Percentiles rank a stretch among this genome's conserved stretches.
Evolutionary conservation across 2,888 invertebrate genomes (phyloP).

Genomic region (Acanthosepion lycidas): DNA sequence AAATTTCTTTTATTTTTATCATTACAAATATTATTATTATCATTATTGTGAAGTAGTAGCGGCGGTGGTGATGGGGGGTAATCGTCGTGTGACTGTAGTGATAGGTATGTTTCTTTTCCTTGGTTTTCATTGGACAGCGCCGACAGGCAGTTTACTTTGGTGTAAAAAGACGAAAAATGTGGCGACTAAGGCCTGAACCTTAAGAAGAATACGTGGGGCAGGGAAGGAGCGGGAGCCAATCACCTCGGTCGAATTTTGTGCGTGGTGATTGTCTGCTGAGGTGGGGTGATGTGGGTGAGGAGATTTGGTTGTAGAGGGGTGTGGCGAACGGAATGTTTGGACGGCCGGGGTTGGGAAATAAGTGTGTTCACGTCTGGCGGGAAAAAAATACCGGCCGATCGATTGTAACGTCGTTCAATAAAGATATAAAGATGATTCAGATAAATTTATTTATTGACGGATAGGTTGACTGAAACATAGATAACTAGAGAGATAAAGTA

Average conservation of each 20-base stretch:
- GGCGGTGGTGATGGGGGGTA: not conserved
- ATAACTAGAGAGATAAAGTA: not conserved
- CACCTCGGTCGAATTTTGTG: conserved; percentile 15
- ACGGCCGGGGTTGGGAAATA: not conserved
- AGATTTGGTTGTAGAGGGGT: not conserved
- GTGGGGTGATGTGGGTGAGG: not conserved
- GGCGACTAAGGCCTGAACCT: not conserved
- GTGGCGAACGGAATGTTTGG: not conserved
- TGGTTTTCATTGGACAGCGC: not conserved
- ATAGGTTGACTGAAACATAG: not conserved
- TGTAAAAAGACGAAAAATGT: not conserved
- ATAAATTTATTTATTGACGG: conserved; percentile 7
- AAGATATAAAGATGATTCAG: not conserved
- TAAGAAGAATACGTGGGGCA: not conserved
- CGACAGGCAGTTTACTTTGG: conserved; percentile 16
- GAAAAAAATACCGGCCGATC: not conserved
- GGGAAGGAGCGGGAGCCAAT: not conserved
- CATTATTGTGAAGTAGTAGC: not conserved
- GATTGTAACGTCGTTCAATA: not conserved
- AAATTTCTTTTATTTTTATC: not conserved
- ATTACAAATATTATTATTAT: not conserved
- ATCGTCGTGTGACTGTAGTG: not conserved
- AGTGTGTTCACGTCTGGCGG: conserved; percentile 16
- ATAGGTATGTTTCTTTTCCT: not conserved
- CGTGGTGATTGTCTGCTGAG: not conserved